Conservation (phyloP, 30 jellyfish, hydroid and myxozoan species). For the Calvadosia cruxmelitensis region DNA sequence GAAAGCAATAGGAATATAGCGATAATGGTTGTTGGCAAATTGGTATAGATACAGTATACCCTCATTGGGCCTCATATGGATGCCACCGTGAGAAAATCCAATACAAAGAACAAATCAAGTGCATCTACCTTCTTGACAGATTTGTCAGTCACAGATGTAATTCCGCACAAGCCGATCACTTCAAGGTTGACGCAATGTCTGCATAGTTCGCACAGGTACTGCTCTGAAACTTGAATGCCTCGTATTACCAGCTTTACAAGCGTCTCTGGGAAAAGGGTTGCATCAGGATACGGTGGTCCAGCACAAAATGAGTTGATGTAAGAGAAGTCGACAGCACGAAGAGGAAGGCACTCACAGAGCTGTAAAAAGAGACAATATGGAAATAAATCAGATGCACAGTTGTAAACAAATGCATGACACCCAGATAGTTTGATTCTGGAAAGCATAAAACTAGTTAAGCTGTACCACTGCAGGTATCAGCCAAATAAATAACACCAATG, state of each 20-base stretch:
- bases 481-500: constrained; percentile 19
- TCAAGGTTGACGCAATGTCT: constrained; percentile 13
- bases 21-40: too few species aligned
- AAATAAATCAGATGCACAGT: background rate
- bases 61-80: too few species aligned
- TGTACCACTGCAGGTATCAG: background rate
- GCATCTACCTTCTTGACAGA: constrained; percentile 22
- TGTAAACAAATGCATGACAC: background rate
- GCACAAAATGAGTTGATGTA: constrained; percentile 19
- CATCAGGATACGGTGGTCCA: constrained; percentile 23
- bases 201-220: constrained; percentile 7
- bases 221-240: constrained; percentile 35
- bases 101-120: background rate
- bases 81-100: background rate
- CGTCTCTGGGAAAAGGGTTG: constrained; percentile 22
- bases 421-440: background rate
- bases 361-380: constrained; percentile 2
- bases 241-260: constrained; percentile 21
- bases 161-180: constrained; percentile 29
- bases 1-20: too few species aligned
- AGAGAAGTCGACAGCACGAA: constrained; percentile 23
- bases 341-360: constrained; percentile 37
- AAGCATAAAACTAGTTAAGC: background rate
- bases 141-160: constrained; percentile 28
- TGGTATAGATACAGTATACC: too few species aligned